Conservation (phyloP, 2,888 invertebrate species). For the Invenusta paracnida region DNA sequence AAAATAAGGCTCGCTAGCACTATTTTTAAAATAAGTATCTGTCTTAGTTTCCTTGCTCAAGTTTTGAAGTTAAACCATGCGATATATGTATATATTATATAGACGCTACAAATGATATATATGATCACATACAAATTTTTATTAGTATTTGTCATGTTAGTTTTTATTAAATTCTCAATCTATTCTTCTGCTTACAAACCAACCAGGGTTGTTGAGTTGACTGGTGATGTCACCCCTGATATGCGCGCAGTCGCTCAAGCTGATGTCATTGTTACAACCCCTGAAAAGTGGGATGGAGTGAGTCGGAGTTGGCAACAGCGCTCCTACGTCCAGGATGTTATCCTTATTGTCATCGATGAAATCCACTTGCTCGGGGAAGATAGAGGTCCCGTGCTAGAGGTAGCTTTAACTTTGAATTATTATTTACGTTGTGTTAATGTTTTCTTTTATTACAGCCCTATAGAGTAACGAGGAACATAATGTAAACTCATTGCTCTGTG, state of each 20-base stretch:
- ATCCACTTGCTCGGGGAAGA: conserved; percentile 81
- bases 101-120: too few species aligned
- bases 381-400: conserved; percentile 73
- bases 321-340: conserved; percentile 80
- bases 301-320: conserved; percentile 95
- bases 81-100: conserved; percentile 45
- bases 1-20: too few species aligned
- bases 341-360: conserved; percentile 90
- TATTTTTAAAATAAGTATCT: too few species aligned
- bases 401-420: conserved; percentile 59
- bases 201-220: conserved; percentile 43
- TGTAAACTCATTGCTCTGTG: background rate
- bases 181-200: background rate
- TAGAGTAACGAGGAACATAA: too few species aligned
- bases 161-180: background rate
- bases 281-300: conserved; percentile 99
- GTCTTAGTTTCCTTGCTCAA: too few species aligned
- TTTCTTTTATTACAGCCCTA: too few species aligned
- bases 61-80: too few species aligned
- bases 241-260: conserved; percentile 75
- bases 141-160: too few species aligned
- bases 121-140: too few species aligned
- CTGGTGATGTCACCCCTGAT: conserved; percentile 68
- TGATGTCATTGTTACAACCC: conserved; percentile 93
- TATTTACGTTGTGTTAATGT: too few species aligned